Evolutionary conservation across 2,797 vertebrate species (phyloP).

Genomic region (Miichthys miiuy): DNA sequence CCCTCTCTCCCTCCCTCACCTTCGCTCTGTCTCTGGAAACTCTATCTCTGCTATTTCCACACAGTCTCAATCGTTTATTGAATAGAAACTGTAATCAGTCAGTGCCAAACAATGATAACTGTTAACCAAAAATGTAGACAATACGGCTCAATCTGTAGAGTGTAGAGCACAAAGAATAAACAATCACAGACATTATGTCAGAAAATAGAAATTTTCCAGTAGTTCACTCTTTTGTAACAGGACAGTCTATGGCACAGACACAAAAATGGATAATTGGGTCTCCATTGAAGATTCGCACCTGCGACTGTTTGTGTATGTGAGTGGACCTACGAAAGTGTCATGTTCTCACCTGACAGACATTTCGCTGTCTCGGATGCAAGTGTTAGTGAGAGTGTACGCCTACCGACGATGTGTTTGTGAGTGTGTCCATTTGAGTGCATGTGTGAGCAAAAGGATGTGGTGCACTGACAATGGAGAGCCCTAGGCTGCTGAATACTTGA

Average conservation of each 20-base stretch:
- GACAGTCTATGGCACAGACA: constrained; percentile 14
- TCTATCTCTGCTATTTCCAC: constrained; percentile 36
- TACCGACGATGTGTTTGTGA: constrained; percentile 60
- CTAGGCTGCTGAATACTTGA: constrained; percentile 88
- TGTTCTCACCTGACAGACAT: constrained; percentile 86
- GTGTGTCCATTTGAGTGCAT: constrained; percentile 55
- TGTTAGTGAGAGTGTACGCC: constrained; percentile 42
- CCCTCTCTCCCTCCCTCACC: constrained; percentile 55
- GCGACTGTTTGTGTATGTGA: constrained; percentile 61
- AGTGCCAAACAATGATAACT: constrained; percentile 22
- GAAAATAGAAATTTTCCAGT: constrained; percentile 27
- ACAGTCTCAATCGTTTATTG: constrained; percentile 6
- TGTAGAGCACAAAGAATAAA: constrained; percentile 11
- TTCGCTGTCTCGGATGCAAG: constrained; percentile 70
- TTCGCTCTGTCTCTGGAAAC: constrained; percentile 54
- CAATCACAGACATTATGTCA: constrained; percentile 17
- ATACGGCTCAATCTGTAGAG: constrained; percentile 5
- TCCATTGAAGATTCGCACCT: constrained; percentile 48
- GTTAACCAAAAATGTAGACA: constrained; percentile 16
- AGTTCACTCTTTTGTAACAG: constrained; percentile 29
- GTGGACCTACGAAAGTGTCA: constrained; percentile 77
- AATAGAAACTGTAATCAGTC: constrained; percentile 35
- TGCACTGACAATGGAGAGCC: constrained; percentile 87
- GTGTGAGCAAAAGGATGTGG: constrained; percentile 70
- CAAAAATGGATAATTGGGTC: constrained; percentile 48